Evolutionary conservation across 2,797 vertebrate species (phyloP).

Genomic region (Helostoma temminkii): DNA sequence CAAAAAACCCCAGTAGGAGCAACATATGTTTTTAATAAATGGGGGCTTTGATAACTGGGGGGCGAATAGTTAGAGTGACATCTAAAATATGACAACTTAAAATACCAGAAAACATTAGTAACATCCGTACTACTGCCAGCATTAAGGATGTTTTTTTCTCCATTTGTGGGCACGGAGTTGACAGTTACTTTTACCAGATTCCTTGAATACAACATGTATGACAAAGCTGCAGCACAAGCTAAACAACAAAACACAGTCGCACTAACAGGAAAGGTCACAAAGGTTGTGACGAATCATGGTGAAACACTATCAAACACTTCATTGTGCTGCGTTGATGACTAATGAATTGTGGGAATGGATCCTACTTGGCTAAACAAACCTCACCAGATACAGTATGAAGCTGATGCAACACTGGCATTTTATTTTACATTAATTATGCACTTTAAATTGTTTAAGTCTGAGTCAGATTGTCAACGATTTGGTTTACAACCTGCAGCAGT

Average conservation of each 20-base stretch:
- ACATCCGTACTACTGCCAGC: no score
- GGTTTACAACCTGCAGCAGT: background rate
- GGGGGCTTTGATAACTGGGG: conserved; percentile 19
- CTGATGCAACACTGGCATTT: conserved; percentile 76
- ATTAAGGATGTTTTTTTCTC: no score
- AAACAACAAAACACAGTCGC: background rate
- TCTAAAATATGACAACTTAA: conserved; percentile 33
- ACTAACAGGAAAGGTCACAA: conserved; percentile 44
- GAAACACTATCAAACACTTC: conserved; percentile 64
- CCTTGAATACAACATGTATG: conserved; percentile 6
- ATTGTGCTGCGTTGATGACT: conserved; percentile 72
- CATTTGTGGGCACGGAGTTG: conserved; percentile 44
- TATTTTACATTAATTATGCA: conserved; percentile 56
- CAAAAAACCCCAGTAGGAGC: conserved; percentile 34
- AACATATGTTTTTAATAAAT: conserved; percentile 71
- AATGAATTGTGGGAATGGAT: conserved; percentile 74
- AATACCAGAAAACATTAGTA: conserved; percentile 18
- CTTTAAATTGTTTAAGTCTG: conserved; percentile 37
- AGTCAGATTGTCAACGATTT: conserved; percentile 13
- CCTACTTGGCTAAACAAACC: conserved; percentile 66
- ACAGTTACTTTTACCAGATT: conserved; percentile 25
- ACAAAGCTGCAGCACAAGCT: conserved; percentile 17
- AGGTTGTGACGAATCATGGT: conserved; percentile 59
- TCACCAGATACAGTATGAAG: conserved; percentile 59
- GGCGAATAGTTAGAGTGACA: conserved; percentile 37